Conservation (phyloP, 1,140 invertebrate genomes). For the Maconellicoccus hirsutus region DNA sequence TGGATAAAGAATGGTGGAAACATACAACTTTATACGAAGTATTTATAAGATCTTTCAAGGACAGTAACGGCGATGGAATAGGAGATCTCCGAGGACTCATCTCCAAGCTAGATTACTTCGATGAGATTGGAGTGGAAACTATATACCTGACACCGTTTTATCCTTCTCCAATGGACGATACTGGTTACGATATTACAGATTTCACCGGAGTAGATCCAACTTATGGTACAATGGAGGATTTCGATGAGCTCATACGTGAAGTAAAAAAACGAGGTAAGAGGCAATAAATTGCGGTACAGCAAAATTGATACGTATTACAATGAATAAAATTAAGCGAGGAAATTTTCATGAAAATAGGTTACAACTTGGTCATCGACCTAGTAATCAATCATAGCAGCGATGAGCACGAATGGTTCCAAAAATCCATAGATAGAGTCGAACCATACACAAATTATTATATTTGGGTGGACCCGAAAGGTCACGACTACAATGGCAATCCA, state of each 20-base stretch:
- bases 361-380: slow-evolving; percentile 70
- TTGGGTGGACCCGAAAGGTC: slow-evolving; percentile 46
- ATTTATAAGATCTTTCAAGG: slow-evolving; percentile 34
- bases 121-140: slow-evolving; percentile 32
- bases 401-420: slow-evolving; percentile 62
- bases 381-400: slow-evolving; percentile 79
- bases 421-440: slow-evolving; percentile 44
- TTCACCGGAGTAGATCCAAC: slow-evolving; percentile 41
- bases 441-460: slow-evolving; percentile 64
- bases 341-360: slow-evolving; percentile 40
- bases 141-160: slow-evolving; percentile 21
- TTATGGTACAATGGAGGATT: slow-evolving; percentile 8
- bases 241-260: neutral
- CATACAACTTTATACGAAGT: slow-evolving; percentile 42
- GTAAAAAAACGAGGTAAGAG: slow-evolving; percentile 21
- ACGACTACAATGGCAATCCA: slow-evolving; percentile 35
- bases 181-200: slow-evolving; percentile 62
- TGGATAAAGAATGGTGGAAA: slow-evolving; percentile 28
- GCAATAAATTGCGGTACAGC: no score
- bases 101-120: neutral
- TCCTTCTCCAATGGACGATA: slow-evolving; percentile 52
- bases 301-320: no score
- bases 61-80: slow-evolving; percentile 38
- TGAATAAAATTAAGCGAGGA: no score
- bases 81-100: slow-evolving; percentile 37